A percentile compares a stretch with the other conserved stretches of the same genome.
Evolutionary conservation across 2,797 vertebrate species (phyloP).

Genomic region (Pyrocephalus nanus): DNA sequence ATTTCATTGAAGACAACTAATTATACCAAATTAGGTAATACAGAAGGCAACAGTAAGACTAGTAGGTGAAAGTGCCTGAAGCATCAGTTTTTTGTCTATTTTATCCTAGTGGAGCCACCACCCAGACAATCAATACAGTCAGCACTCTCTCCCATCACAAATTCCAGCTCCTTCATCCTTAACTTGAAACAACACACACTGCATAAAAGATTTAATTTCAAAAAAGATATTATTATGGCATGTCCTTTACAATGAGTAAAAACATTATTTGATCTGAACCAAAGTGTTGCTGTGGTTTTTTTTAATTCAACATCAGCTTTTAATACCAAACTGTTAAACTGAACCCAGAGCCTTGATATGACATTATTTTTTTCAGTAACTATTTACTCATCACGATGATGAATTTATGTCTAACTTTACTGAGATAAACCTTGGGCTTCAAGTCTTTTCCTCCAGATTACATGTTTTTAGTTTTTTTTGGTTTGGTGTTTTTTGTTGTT

Average conservation of each 20-base stretch:
- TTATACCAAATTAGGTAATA: not conserved
- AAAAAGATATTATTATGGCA: not conserved
- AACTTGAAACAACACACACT: not conserved
- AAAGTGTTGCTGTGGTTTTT: accelerated
- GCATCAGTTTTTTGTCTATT: not conserved
- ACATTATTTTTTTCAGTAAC: not conserved
- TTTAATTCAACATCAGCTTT: not conserved
- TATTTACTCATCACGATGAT: not conserved
- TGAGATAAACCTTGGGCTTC: not conserved
- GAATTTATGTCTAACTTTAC: not conserved
- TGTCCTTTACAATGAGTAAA: not conserved
- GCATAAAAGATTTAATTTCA: not conserved
- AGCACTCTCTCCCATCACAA: accelerated
- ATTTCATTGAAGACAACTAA: not conserved
- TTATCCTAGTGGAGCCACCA: not conserved
- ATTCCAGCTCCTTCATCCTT: not conserved
- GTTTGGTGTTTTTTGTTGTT: no score
- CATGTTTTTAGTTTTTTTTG: not conserved
- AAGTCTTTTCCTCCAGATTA: not conserved
- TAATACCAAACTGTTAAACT: not conserved
- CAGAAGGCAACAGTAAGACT: not conserved
- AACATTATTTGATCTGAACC: not conserved
- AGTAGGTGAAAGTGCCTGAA: not conserved
- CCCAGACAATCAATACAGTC: accelerated
- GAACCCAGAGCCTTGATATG: not conserved